Base-by-base conservation (phyloP, 2,113 vertebrate species). In the Lontra canadensis region DNA sequence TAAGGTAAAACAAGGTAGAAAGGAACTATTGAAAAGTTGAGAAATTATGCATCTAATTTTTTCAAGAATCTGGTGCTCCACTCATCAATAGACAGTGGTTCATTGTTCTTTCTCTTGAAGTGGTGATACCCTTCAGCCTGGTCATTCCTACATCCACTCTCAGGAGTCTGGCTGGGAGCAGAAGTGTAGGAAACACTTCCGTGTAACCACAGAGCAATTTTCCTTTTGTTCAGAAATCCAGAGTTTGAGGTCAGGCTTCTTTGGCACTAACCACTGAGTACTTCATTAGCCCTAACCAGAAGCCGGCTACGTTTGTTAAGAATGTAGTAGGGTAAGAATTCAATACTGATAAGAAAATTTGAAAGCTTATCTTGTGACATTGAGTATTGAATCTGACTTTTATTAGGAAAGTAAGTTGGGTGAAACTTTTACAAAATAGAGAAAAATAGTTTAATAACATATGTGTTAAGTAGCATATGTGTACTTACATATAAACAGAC, bases 321-420 rank as follows among this genome's bases (percentile, higher is more conserved):
- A 31, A 29, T 47, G 15, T 79, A 63, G 67, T 69, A 36, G 67
- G 18, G 17, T 59, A 4, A 90, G 47, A 87, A 86, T 87, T 94
- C 39, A 87, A 11, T 52, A 59, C 25, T 61, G 59, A 49, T 80
- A 67, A 91, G 87, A 92, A 81, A 59, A 25, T n/a, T 49, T 74
- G 55, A 73, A 91, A 36, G 7, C 42, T 55, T 94, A 52, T 63
- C 49, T 82, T 79, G 67, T 91, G 52, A 84, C 79, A 88, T 55
- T 92, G 11, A 55, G 8, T 83, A 52, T 26, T 91, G 52, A 92
- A 84, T 92, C 1, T 55, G 61, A 76, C 81, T 90, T 91, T 82
- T 90, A 80, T 65, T 87, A 52, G 49, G 78, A 90, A 95, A 82
- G 44, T 67, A 76, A 76, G 44, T 93, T 93, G 74, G 82, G 39